These are phyloP conservation scores for Rhodinocichla rosea DNA, from an alignment of 2,113 vertebrate genomes.

Conservation along the genomic window DNA sequence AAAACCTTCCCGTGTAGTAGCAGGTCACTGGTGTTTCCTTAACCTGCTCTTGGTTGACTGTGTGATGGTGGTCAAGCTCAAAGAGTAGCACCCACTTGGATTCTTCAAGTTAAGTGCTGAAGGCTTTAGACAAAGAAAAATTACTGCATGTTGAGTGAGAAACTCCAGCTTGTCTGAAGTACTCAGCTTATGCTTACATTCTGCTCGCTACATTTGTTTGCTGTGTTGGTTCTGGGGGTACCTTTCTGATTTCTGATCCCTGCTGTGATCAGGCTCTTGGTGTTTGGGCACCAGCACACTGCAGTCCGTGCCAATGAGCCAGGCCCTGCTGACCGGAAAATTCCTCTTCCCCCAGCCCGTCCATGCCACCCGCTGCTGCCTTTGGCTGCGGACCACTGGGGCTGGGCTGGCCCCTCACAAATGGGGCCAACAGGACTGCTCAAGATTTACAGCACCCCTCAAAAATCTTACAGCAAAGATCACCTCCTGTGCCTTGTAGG, in stretches of 20 bases:
- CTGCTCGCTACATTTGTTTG: accelerated
- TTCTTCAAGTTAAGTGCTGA: neutral
- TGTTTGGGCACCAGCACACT: neutral
- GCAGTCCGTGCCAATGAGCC: neutral
- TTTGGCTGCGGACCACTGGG: neutral
- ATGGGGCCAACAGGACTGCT: neutral
- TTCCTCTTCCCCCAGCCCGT: neutral
- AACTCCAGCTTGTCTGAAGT: neutral
- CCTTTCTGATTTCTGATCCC: neutral
- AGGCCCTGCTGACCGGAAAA: neutral
- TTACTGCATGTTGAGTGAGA: neutral
- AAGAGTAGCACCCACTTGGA: neutral
- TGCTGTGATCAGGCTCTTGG: accelerated
- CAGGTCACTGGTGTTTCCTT: neutral
- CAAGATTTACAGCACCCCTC: neutral
- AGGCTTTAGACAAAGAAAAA: neutral
- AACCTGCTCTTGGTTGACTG: neutral
- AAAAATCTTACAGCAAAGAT: neutral
- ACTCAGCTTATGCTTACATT: accelerated
- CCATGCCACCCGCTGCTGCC: accelerated
- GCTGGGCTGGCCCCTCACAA: neutral
- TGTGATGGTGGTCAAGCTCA: neutral
- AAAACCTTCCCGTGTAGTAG: neutral
- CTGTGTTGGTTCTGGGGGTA: accelerated
- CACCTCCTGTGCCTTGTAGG: neutral